A percentile compares a stretch with the other conserved stretches of the same genome.
phyloP scores from a whole-genome alignment of 1,140 invertebrate genomes.

The Penaeus indicus region DNA sequence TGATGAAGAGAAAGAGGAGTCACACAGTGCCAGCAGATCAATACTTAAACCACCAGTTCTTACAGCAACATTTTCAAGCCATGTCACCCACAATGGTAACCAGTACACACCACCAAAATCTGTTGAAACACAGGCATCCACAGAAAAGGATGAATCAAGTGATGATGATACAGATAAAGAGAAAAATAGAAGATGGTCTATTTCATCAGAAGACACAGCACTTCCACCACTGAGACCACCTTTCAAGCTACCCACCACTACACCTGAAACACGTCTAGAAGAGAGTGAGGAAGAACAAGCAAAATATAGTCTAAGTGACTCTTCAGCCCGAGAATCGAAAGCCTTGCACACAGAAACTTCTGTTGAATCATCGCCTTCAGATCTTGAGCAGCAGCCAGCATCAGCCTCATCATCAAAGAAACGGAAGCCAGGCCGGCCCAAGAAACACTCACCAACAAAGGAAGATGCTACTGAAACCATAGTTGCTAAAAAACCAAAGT shows the following conservation, averaged over 20 bases:
- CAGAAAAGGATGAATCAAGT: constrained; percentile 53
- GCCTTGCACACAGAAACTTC: constrained; percentile 53
- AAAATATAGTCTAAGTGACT: constrained; percentile 50
- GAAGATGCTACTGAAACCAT: constrained; percentile 81
- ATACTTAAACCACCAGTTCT: constrained; percentile 57
- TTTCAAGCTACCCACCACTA: constrained; percentile 49
- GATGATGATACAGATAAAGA: constrained; percentile 54
- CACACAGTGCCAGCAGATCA: constrained; percentile 13
- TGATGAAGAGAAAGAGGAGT: constrained; percentile 40
- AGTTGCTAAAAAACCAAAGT: constrained; percentile 80
- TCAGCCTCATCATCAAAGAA: constrained; percentile 78
- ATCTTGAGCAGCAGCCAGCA: constrained; percentile 40
- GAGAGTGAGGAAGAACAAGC: constrained; percentile 58
- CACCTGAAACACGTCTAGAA: constrained; percentile 38
- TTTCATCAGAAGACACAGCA: constrained; percentile 69
- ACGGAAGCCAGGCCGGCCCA: constrained; percentile 85
- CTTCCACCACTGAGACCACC: constrained; percentile 70
- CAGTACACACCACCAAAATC: background rate
- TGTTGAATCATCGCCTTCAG: constrained; percentile 61
- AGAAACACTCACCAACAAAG: constrained; percentile 78
- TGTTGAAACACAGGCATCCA: constrained; percentile 48
- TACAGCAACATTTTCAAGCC: constrained; percentile 51
- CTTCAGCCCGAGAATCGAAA: constrained; percentile 45
- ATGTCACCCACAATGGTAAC: constrained; percentile 29
- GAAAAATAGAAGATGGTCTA: constrained; percentile 64